Conservation (phyloP, 1,140 invertebrate genomes). For the Drosophila lacteicornis region DNA sequence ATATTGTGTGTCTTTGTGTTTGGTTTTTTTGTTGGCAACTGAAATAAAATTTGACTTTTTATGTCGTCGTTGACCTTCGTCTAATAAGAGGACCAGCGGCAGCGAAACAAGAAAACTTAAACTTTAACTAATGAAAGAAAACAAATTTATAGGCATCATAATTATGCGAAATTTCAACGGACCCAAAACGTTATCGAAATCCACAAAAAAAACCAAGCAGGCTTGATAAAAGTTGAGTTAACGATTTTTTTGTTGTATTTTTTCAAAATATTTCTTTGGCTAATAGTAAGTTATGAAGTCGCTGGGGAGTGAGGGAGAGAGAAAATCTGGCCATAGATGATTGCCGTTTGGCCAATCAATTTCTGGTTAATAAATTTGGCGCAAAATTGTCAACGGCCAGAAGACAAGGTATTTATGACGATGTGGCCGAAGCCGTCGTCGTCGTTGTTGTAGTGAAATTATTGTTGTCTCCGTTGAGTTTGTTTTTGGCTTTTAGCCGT, state of each 20-base stretch:
- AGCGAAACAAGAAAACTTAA: conserved; percentile 56
- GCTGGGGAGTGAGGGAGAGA: conserved; percentile 30
- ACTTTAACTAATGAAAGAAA: conserved; percentile 81
- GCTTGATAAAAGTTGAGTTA: conserved; percentile 57
- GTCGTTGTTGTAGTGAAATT: conserved; percentile 72
- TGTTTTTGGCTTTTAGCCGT: conserved; percentile 39
- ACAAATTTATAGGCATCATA: conserved; percentile 84
- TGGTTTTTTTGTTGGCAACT: conserved; percentile 48
- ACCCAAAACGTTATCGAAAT: conserved; percentile 69
- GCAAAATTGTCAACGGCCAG: conserved; percentile 67
- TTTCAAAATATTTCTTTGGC: conserved; percentile 42
- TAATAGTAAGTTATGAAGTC: conserved; percentile 81
- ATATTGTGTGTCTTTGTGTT: conserved; percentile 27
- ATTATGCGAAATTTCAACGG: conserved; percentile 80
- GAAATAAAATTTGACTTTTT: conserved; percentile 76
- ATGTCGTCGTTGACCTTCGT: conserved; percentile 82
- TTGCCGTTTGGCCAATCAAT: conserved; percentile 80
- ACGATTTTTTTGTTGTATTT: conserved; percentile 38
- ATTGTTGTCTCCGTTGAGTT: conserved; percentile 70
- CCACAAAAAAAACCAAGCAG: conserved; percentile 13
- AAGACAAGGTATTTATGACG: conserved; percentile 76
- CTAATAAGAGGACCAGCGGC: conserved; percentile 65
- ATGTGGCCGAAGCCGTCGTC: conserved; percentile 33
- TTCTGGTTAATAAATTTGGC: conserved; percentile 81
- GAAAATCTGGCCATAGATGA: conserved; percentile 62